Base-by-base conservation (phyloP, 2,888 invertebrate species). In the Dryadula phaetusa region DNA sequence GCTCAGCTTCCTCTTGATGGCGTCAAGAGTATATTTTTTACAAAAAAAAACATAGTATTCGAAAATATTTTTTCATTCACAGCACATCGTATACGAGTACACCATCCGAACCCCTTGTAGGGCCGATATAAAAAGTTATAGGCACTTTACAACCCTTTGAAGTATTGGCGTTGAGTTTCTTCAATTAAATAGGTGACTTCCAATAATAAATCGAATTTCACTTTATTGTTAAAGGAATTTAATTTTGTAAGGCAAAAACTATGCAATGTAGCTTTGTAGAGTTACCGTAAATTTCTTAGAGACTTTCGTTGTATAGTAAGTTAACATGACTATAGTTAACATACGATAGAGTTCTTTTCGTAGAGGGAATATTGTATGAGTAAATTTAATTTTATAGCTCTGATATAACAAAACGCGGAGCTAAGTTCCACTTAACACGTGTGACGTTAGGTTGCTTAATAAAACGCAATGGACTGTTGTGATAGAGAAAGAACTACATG, bases 141-240 rank as follows among this genome's bases (percentile, higher is more conserved):
- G 70, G 70, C 66, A 72, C 74, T 76, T 72, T 56, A 64, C 71
- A 74, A 70, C 72, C 71, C 70, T 71, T 69, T 70, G 64, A 72
- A 66, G 70, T 64, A 69, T 73, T 74, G 77, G 78, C 76, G 75
- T 72, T 73, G 79, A 81, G 78, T 81, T 79, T 76, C 77, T 77
- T 77, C 81, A 80, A 83, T 83, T 81, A 82, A 83, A 82, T 80
- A 81, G 82, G 82, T 82, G 81, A 82, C 80, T 81, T 80, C 81
- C 76, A 71, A 76, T 78, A 81, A 80, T 79, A 80, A 81, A 80
- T 81, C 77, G 79, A 80, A 74, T 81, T 81, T 56, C 76, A 72
- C 71, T 65, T 69, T 18, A 14, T 44, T 46, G 16, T 14, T 7
- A 42, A 60, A 12, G 14, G 25, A 44, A 46, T 44, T 44, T 44